Percentiles rank a stretch among this genome's conserved stretches.
These are phyloP conservation scores for Pangasius krempfi DNA, from an alignment of 2,797 vertebrate genomes.

Conservation along the genomic window DNA sequence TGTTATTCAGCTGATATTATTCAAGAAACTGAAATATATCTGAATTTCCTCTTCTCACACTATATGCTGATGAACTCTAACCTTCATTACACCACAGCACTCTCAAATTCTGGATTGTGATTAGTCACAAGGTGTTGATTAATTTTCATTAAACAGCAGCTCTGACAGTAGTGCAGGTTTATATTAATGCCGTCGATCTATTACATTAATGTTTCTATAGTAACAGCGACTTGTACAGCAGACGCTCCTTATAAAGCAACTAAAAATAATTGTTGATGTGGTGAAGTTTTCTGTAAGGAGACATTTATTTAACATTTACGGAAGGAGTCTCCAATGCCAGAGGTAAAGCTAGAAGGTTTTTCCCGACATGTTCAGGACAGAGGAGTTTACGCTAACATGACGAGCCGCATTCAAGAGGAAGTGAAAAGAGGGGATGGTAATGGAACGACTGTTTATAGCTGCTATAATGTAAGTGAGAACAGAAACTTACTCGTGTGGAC, in stretches of 20 bases:
- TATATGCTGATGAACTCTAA: not conserved
- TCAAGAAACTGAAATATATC: not conserved
- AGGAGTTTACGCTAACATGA: not conserved
- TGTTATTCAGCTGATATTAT: not conserved
- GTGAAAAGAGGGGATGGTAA: not conserved
- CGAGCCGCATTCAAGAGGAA: not conserved
- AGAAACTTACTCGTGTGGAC: not conserved
- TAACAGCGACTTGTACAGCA: not conserved
- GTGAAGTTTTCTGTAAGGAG: not conserved
- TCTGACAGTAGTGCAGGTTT: not conserved
- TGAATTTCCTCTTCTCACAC: not conserved
- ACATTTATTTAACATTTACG: not conserved
- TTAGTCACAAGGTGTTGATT: not conserved
- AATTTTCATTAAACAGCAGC: not conserved
- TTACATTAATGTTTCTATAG: not conserved
- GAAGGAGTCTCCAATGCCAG: not conserved
- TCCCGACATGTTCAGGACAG: not conserved
- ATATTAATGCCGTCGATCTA: not conserved
- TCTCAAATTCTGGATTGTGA: not conserved
- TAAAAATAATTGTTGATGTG: not conserved
- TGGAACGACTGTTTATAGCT: not conserved
- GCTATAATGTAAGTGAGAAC: not conserved
- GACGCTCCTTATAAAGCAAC: not conserved
- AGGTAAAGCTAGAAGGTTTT: not conserved
- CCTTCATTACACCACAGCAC: not conserved